These are phyloP conservation scores for Rotaria socialis DNA, from an alignment of 2,888 invertebrate species.

Conservation along the genomic window DNA sequence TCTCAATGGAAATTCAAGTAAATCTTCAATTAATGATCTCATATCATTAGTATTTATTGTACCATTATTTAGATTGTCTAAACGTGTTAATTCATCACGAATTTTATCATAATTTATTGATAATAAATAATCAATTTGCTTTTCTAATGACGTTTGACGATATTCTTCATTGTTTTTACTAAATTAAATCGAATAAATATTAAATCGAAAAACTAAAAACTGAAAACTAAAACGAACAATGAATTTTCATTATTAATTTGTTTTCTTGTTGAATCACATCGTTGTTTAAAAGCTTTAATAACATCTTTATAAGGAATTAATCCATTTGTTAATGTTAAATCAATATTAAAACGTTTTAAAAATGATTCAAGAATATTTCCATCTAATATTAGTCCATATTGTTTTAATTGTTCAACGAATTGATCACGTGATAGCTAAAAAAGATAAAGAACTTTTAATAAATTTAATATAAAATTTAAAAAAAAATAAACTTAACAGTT, in stretches of 20 bases:
- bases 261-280: background rate
- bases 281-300: background rate
- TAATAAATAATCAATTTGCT: background rate
- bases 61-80: background rate
- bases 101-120: background rate
- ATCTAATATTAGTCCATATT: constrained; percentile 6
- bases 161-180: background rate
- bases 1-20: constrained; percentile 1
- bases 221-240: background rate
- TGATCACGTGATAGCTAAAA: constrained; percentile 8
- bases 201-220: no score
- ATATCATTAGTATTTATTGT: background rate
- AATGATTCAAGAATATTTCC: background rate
- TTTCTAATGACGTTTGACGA: background rate
- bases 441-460: no score
- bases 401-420: constrained; percentile 14
- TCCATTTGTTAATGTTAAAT: background rate
- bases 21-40: background rate
- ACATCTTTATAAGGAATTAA: constrained; percentile 3
- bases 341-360: background rate
- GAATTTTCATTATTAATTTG: background rate
- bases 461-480: no score
- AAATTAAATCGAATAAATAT: no score
- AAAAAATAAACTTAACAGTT: background rate
- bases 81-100: background rate